Conservation (phyloP, 2,888 invertebrate genomes). For the Tholera decimalis region DNA sequence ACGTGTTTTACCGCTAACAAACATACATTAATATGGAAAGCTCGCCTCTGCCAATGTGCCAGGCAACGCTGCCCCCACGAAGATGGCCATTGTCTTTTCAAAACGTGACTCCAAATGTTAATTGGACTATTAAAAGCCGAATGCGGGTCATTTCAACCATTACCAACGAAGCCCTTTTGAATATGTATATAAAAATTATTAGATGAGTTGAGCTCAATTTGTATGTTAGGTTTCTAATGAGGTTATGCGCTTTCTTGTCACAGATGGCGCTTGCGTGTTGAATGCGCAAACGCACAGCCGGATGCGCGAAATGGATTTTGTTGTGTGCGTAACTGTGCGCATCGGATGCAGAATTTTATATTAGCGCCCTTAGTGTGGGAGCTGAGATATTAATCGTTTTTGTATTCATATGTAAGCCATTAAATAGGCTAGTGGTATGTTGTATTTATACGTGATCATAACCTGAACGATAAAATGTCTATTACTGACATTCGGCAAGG, state of each 20-base stretch:
- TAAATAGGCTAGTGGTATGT: constrained; percentile 69
- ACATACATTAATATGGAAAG: constrained; percentile 91
- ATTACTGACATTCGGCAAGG: constrained; percentile 51
- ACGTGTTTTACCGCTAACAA: constrained; percentile 91
- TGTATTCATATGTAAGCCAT: constrained; percentile 63
- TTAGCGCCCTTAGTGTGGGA: constrained; percentile 80
- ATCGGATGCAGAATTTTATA: constrained; percentile 84
- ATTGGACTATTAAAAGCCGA: constrained; percentile 91
- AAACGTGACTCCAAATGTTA: constrained; percentile 91
- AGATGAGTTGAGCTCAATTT: constrained; percentile 88
- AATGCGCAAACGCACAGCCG: constrained; percentile 88
- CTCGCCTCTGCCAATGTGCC: constrained; percentile 88
- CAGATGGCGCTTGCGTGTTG: constrained; percentile 85
- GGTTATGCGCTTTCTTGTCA: constrained; percentile 91
- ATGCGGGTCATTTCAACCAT: constrained; percentile 91
- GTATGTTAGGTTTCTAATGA: constrained; percentile 90
- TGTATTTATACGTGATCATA: constrained; percentile 62
- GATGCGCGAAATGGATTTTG: constrained; percentile 90
- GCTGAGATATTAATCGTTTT: constrained; percentile 70
- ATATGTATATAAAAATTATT: constrained; percentile 91
- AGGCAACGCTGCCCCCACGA: constrained; percentile 89
- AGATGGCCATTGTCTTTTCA: constrained; percentile 91
- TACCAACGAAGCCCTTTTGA: constrained; percentile 89
- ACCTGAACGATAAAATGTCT: constrained; percentile 50
- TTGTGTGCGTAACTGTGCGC: constrained; percentile 83